Evolutionary conservation across 2,888 invertebrate species (phyloP).

Genomic region (Sthenelais limicola): DNA sequence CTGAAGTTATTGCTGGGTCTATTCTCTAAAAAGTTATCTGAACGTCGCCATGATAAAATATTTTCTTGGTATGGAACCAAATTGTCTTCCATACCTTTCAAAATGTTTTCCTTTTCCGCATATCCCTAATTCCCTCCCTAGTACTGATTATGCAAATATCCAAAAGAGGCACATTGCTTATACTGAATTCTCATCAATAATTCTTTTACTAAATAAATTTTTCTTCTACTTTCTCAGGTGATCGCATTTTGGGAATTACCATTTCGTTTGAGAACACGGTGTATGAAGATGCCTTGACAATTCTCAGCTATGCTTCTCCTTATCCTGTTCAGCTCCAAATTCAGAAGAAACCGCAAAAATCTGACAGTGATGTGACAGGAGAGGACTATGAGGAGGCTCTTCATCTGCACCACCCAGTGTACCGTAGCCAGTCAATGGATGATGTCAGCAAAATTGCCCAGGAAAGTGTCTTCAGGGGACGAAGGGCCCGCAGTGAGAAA

Average conservation of each 20-base stretch:
- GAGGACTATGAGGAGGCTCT: slow-evolving; percentile 46
- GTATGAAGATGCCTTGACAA: slow-evolving; percentile 90
- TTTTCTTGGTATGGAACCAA: no score
- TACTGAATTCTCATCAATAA: no score
- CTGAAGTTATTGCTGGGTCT: no score
- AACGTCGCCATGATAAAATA: no score
- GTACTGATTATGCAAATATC: no score
- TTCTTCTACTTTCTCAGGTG: slow-evolving; percentile 77
- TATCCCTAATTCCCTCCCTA: no score
- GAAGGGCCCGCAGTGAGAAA: slow-evolving; percentile 39
- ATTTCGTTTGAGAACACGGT: slow-evolving; percentile 91
- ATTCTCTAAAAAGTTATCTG: no score
- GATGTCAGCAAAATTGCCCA: slow-evolving; percentile 79
- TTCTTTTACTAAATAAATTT: background rate
- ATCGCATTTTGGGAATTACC: slow-evolving; percentile 88
- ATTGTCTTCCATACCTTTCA: no score
- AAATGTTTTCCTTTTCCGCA: no score
- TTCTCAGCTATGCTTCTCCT: slow-evolving; percentile 91
- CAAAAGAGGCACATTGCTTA: no score
- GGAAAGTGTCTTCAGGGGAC: slow-evolving; percentile 38
- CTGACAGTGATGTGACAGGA: slow-evolving; percentile 9
- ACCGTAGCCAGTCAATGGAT: slow-evolving; percentile 84
- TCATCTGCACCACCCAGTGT: slow-evolving; percentile 77
- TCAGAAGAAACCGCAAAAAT: slow-evolving; percentile 75
- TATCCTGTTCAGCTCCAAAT: slow-evolving; percentile 83